Evolutionary conservation across 1,140 invertebrate species (phyloP).

Genomic region (Pteromalus puparum): DNA sequence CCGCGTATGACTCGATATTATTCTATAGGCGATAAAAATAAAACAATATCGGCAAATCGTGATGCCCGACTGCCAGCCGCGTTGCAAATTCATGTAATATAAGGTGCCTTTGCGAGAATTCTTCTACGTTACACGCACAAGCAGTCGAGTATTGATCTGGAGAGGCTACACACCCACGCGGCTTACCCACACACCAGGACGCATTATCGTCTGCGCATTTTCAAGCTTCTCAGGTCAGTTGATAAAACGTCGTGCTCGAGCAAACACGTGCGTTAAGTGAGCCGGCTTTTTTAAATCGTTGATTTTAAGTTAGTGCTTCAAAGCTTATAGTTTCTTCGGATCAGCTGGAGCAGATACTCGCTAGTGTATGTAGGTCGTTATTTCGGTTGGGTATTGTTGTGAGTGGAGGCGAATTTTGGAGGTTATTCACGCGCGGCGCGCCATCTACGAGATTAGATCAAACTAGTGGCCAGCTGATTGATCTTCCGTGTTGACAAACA

Average conservation of each 20-base stretch:
- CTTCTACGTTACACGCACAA: too few species aligned
- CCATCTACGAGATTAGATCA: too few species aligned
- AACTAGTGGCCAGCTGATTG: too few species aligned
- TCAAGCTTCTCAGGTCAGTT: conserved; percentile 6
- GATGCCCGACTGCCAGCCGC: not conserved
- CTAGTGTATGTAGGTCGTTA: too few species aligned
- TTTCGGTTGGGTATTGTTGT: too few species aligned
- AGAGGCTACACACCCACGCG: not conserved
- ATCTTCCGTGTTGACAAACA: too few species aligned
- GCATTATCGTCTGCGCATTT: not conserved
- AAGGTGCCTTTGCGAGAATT: not conserved
- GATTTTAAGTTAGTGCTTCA: not conserved
- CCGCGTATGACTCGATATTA: too few species aligned
- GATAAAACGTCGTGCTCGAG: not conserved
- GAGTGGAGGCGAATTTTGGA: too few species aligned
- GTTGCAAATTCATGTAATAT: not conserved
- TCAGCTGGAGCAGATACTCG: too few species aligned
- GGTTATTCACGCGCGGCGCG: too few species aligned
- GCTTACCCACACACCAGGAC: not conserved
- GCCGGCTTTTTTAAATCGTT: not conserved
- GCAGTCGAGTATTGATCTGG: not conserved
- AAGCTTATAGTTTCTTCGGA: too few species aligned
- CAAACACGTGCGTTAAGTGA: not conserved
- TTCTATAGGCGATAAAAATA: too few species aligned
- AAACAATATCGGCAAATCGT: not conserved